Base-by-base conservation (phyloP, 2,113 vertebrate species). In the Sciurus niger region DNA sequence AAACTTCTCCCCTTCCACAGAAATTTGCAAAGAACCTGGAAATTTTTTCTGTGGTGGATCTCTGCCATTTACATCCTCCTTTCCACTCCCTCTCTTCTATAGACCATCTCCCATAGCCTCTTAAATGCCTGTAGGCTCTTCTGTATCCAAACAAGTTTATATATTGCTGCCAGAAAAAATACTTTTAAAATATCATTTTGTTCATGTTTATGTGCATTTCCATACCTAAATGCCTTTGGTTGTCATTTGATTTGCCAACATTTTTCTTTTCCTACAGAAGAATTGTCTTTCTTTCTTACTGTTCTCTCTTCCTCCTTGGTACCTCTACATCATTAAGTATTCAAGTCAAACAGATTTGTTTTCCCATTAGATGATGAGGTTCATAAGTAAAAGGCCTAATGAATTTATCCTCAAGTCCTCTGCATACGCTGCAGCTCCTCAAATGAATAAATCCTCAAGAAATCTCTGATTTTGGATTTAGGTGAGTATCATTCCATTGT, bases 211-310 rank as follows among this genome's bases (percentile, higher is more conserved):
- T 83, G 22, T 89, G 40, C 55, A 86, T 80, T 93, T 83, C n/a
- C 79, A 77, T 70, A 86, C 63, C 60, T 94, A 89, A 90, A 82
- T 70, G 32, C 20, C 68, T 86, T 95, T 90, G 60, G 46, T 76
- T 63, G 55, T 76, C 43, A 86, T 74, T 93, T 91, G 58, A 16
- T 92, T 91, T 79, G 63, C 48, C 43, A 84, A 28, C 65, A 79
- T 46, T 63, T 93, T 90, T 93, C 76, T 96, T 90, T 87, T 58
- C 67, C 80, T 94, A n/a, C 3, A 40, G 37, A 95, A 96, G 37
- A 85, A 84, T 46, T 30, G 0, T 78, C 63, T 95, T 84, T 78
- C 40, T 67, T 51, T 79, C 17, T 22, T 40, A 32, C 6, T 46
- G 17, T 58, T 13, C 2, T 80, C 17, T 37, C 84, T 46, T 58